phyloP scores from a whole-genome alignment of 2,113 vertebrate genomes.

The Malurus alboscapulatus region DNA sequence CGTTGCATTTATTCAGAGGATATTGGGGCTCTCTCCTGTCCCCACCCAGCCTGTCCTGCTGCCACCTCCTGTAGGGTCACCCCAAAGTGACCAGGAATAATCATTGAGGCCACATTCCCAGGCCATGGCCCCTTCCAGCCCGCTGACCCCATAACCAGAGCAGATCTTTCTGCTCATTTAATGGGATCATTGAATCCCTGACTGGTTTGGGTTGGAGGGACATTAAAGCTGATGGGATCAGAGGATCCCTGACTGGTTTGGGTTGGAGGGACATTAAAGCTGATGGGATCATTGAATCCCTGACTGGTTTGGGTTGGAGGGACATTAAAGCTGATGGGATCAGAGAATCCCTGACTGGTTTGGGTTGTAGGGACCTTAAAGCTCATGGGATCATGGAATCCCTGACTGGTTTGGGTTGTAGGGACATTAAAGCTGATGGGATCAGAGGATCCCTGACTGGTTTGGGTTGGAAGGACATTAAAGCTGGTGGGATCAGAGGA shows the following conservation, averaged over 20 bases:
- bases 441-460: not conserved
- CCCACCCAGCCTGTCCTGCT: accelerated
- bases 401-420: not conserved
- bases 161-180: accelerated
- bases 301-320: not conserved
- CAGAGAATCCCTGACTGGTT: not conserved
- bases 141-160: accelerated
- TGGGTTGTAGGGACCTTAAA: not conserved
- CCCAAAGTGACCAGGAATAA: accelerated
- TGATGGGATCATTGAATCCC: not conserved
- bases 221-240: not conserved
- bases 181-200: not conserved
- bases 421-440: not conserved
- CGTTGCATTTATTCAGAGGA: accelerated
- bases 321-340: accelerated
- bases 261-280: too few species aligned
- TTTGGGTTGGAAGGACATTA: not conserved
- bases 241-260: too few species aligned
- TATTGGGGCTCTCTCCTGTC: not conserved
- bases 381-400: not conserved
- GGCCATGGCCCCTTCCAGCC: not conserved
- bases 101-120: accelerated
- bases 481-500: not conserved
- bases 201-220: not conserved
- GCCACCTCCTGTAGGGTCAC: accelerated